Evolutionary conservation across 2,113 vertebrate species (phyloP).

Genomic region (Ranitomeya imitator): DNA sequence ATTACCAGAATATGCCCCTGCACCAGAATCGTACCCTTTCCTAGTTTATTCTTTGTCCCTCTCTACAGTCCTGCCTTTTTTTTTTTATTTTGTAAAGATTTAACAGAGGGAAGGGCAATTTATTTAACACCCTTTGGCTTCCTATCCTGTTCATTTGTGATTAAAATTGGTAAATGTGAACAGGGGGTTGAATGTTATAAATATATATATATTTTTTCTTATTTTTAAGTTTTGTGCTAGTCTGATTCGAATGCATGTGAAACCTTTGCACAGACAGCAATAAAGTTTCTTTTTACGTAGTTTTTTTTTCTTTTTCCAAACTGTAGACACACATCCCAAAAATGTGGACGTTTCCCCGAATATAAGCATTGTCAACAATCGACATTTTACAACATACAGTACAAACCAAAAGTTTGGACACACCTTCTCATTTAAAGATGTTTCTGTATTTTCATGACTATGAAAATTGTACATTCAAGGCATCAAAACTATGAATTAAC

Average conservation of each 20-base stretch:
- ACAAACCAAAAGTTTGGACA: no score
- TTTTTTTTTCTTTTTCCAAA: neutral
- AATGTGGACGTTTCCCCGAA: no score
- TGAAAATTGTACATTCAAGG: no score
- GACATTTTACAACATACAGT: no score
- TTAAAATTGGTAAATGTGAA: slow-evolving; percentile 17
- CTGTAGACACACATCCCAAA: no score
- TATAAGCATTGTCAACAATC: no score
- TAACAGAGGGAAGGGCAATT: neutral
- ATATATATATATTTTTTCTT: slow-evolving; percentile 20
- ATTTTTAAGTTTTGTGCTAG: slow-evolving; percentile 50
- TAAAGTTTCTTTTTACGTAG: slow-evolving; percentile 54
- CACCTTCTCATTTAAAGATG: no score
- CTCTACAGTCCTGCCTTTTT: neutral
- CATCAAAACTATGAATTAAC: no score
- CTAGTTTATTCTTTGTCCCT: neutral
- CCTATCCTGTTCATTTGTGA: slow-evolving; percentile 29
- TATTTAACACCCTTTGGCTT: slow-evolving; percentile 17
- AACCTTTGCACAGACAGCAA: slow-evolving; percentile 52
- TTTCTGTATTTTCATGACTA: no score
- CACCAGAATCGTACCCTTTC: neutral
- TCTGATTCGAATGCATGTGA: slow-evolving; percentile 45
- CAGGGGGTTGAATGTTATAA: neutral
- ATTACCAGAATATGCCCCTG: neutral
- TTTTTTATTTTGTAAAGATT: neutral